Evolutionary conservation across 2,113 vertebrate species (phyloP).

Genomic region (Triplophysa tibetana): DNA sequence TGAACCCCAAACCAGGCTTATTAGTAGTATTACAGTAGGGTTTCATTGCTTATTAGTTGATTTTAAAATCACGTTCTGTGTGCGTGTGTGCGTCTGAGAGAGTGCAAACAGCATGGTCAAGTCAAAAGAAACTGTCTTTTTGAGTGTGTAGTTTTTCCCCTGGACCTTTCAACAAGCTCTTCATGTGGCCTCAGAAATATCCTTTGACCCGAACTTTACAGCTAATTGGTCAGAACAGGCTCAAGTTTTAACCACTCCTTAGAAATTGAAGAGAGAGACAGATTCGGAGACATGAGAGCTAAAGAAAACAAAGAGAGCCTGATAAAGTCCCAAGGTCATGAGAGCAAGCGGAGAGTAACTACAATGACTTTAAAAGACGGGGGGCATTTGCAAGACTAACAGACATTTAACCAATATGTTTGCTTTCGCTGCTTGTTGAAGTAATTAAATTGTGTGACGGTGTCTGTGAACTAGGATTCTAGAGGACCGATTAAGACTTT

Average conservation of each 20-base stretch:
- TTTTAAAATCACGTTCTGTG: neutral
- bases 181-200: slow-evolving; percentile 19
- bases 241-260: slow-evolving; percentile 21
- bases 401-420: slow-evolving; percentile 36
- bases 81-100: neutral
- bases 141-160: slow-evolving; percentile 13
- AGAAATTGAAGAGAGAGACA: neutral
- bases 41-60: neutral
- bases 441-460: slow-evolving; percentile 30
- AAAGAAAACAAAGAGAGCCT: neutral
- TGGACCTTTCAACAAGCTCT: slow-evolving; percentile 21
- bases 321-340: slow-evolving; percentile 7
- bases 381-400: slow-evolving; percentile 15
- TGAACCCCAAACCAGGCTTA: too few relatives aligned
- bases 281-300: neutral
- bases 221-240: slow-evolving; percentile 38
- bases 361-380: neutral
- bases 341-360: slow-evolving; percentile 4
- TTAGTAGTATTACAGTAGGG: too few relatives aligned
- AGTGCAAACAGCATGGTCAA: slow-evolving; percentile 5
- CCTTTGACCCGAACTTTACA: slow-evolving; percentile 27
- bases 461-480: slow-evolving; percentile 1
- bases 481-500: slow-evolving; percentile 19
- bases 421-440: neutral
- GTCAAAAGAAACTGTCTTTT: neutral